phyloP scores from a whole-genome alignment of 2,797 vertebrate genomes.

The Champsocephalus esox region DNA sequence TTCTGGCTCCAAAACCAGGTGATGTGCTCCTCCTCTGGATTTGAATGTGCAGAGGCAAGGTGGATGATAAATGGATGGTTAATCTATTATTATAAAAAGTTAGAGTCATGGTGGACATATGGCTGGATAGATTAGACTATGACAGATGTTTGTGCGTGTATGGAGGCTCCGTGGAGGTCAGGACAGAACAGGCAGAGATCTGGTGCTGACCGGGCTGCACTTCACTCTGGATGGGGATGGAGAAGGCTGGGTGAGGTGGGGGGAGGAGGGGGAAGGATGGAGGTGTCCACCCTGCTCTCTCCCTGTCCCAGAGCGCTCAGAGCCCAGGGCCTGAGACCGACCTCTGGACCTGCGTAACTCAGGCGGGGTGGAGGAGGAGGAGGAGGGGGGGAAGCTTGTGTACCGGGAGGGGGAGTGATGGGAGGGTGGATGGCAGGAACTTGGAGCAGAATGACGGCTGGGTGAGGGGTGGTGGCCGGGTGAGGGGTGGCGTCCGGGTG shows the following conservation, averaged over 20 bases:
- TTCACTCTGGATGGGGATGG: constrained; percentile 70
- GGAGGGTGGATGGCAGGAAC: constrained; percentile 40
- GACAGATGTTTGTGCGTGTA: constrained; percentile 35
- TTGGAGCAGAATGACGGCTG: too few species aligned
- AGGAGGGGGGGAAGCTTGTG: constrained; percentile 45
- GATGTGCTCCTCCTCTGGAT: constrained; percentile 34
- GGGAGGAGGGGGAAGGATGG: constrained; percentile 78
- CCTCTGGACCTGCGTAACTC: constrained; percentile 69
- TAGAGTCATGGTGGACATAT: constrained; percentile 51
- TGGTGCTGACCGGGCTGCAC: constrained; percentile 79
- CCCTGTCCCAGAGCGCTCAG: constrained; percentile 27
- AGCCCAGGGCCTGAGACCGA: constrained; percentile 56
- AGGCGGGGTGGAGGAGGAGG: constrained; percentile 55
- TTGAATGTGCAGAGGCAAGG: constrained; percentile 22
- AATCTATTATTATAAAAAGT: constrained; percentile 46
- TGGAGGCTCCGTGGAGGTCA: constrained; percentile 34
- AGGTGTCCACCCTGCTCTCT: constrained; percentile 51
- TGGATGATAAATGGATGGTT: constrained; percentile 34
- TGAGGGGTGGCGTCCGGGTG: constrained; percentile 47
- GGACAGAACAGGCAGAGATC: constrained; percentile 79
- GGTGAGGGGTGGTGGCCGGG: constrained; percentile 47
- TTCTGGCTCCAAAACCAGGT: constrained; percentile 37
- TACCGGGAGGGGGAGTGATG: constrained; percentile 59
- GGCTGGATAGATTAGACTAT: constrained; percentile 34
- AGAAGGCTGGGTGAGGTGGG: constrained; percentile 75